phyloP scores from a whole-genome alignment of 2,888 invertebrate species.

The Phania funesta region DNA sequence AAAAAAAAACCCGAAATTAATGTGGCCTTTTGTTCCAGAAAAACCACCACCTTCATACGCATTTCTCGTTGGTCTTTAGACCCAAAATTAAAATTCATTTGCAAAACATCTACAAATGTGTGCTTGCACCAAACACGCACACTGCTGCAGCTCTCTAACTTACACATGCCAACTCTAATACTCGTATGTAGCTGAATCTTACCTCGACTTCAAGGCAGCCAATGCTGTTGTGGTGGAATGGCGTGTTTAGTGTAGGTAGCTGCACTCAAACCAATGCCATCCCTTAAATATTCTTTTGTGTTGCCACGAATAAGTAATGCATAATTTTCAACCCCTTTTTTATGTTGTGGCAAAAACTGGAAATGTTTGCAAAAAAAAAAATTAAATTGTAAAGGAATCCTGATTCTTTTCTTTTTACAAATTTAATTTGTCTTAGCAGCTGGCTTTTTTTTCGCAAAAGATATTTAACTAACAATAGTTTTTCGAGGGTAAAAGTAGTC shows the following conservation, averaged over 20 bases:
- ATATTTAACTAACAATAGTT: background rate
- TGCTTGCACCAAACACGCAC: constrained; percentile 42
- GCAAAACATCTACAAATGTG: constrained; percentile 70
- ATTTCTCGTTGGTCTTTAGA: constrained; percentile 63
- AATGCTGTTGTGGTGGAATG: constrained; percentile 20
- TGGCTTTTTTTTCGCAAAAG: background rate
- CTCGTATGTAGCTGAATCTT: constrained; percentile 43
- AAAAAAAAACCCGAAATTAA: constrained; percentile 46
- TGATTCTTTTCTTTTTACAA: background rate
- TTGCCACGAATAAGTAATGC: constrained; percentile 37
- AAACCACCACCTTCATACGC: constrained; percentile 25
- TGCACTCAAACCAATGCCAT: constrained; percentile 22
- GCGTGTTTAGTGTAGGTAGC: constrained; percentile 3
- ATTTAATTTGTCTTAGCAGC: constrained; percentile 29
- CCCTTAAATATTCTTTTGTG: constrained; percentile 33
- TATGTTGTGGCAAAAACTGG: background rate
- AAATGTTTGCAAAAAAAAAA: constrained; percentile 2
- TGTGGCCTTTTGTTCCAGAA: constrained; percentile 33
- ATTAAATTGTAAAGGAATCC: constrained; percentile 36
- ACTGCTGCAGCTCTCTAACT: constrained; percentile 45
- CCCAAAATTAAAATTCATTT: constrained; percentile 75
- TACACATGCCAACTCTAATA: constrained; percentile 37
- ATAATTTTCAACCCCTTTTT: constrained; percentile 59
- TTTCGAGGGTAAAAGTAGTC: background rate
- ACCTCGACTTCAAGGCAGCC: constrained; percentile 44